Conservation (phyloP, 1,140 invertebrate species). For the Lucilia sericata region DNA sequence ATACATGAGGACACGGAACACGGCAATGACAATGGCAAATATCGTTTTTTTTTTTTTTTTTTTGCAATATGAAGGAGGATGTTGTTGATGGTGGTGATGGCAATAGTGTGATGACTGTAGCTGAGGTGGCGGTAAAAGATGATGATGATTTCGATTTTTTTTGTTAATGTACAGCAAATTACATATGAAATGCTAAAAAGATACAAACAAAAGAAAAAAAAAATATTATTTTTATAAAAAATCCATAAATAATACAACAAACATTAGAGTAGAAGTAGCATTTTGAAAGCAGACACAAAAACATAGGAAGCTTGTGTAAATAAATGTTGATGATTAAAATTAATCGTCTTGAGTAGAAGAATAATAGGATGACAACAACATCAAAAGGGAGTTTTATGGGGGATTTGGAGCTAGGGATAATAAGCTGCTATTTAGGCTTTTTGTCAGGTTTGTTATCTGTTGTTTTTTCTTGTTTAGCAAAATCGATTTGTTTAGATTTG, state of each 20-base stretch:
- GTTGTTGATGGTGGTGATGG: not conserved
- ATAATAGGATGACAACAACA: not conserved
- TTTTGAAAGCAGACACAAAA: not conserved
- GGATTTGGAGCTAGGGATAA: not conserved
- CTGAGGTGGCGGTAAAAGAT: not conserved
- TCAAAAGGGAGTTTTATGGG: not conserved
- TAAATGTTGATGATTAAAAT: conserved; percentile 19
- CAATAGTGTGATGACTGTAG: not conserved
- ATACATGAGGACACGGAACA: not conserved
- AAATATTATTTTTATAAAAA: not conserved
- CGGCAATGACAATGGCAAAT: not conserved
- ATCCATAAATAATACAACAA: not conserved
- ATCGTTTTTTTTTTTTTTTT: no score
- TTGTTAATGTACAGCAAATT: not conserved
- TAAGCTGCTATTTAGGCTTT: conserved; percentile 4
- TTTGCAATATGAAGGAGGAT: not conserved
- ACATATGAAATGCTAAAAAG: not conserved
- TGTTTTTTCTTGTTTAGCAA: not conserved
- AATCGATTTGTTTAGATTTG: not conserved
- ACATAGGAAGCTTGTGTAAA: not conserved
- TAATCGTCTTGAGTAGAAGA: not conserved
- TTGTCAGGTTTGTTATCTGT: not conserved
- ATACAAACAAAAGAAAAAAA: not conserved
- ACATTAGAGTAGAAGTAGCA: not conserved
- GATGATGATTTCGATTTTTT: not conserved